phyloP scores from a whole-genome alignment of 1,140 invertebrate species.

The Ceratina japonica region DNA sequence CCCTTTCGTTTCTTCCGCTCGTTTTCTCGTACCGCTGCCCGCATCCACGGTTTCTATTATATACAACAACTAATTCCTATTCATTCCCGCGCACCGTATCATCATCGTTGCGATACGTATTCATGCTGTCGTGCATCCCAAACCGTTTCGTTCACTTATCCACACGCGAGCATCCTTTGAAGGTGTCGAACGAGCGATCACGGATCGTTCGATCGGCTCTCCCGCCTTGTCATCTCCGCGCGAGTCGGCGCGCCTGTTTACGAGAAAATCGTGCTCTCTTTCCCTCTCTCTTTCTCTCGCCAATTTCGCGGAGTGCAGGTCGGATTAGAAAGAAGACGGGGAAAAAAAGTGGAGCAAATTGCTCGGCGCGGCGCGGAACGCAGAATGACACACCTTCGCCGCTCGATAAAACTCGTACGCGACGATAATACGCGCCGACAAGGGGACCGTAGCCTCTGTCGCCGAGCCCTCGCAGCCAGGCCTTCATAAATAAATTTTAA shows the following conservation, averaged over 20 bases:
- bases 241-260: constrained; percentile 53
- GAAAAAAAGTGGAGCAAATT: constrained; percentile 68
- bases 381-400: constrained; percentile 65
- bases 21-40: background rate
- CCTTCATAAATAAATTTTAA: constrained; percentile 75
- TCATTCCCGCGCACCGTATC: background rate
- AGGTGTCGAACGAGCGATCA: background rate
- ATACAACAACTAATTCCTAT: constrained; percentile 2
- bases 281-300: background rate
- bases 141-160: constrained; percentile 15
- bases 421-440: constrained; percentile 55
- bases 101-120: constrained; percentile 1
- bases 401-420: constrained; percentile 52
- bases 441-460: constrained; percentile 43
- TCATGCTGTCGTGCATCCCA: background rate
- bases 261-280: constrained; percentile 49
- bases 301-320: background rate
- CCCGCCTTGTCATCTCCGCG: constrained; percentile 54
- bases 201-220: constrained; percentile 42
- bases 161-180: constrained; percentile 19
- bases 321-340: constrained; percentile 50
- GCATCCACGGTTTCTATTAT: constrained; percentile 21
- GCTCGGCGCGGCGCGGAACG: constrained; percentile 54
- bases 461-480: constrained; percentile 68
- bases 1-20: background rate